These are phyloP conservation scores for Iselma pallidipennis DNA, from an alignment of 2,888 invertebrate species.

Conservation along the genomic window DNA sequence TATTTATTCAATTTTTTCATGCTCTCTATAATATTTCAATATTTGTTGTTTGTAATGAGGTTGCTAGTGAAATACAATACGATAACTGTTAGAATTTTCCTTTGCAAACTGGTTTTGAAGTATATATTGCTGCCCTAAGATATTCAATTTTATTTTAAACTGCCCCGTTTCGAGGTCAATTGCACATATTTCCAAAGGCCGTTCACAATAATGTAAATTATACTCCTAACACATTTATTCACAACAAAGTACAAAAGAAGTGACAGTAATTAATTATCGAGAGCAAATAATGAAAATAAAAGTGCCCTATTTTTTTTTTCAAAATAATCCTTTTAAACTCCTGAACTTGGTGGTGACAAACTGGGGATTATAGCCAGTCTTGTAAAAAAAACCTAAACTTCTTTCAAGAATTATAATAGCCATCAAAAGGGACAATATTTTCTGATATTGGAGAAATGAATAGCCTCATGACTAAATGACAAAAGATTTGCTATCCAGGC, in stretches of 20 bases:
- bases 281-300: background rate
- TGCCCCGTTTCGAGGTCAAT: slow-evolving; percentile 13
- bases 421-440: background rate
- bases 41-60: background rate
- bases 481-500: slow-evolving; percentile 25
- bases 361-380: no score
- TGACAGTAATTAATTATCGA: no score
- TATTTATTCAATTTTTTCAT: background rate
- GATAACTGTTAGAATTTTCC: slow-evolving; percentile 10
- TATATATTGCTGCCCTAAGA: slow-evolving; percentile 23
- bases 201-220: slow-evolving; percentile 3
- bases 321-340: no score
- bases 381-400: no score
- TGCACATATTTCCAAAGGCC: slow-evolving; percentile 26
- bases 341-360: no score
- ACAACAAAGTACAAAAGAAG: no score
- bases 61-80: background rate
- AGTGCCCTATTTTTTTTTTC: no score
- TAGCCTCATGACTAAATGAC: slow-evolving; percentile 13
- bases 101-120: slow-evolving; percentile 20
- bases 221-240: no score
- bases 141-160: slow-evolving; percentile 7
- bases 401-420: no score
- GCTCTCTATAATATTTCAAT: background rate
- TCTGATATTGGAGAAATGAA: background rate